Evolutionary conservation across 2,888 invertebrate genomes (phyloP).

Genomic region (Andrena haemorrhoa): DNA sequence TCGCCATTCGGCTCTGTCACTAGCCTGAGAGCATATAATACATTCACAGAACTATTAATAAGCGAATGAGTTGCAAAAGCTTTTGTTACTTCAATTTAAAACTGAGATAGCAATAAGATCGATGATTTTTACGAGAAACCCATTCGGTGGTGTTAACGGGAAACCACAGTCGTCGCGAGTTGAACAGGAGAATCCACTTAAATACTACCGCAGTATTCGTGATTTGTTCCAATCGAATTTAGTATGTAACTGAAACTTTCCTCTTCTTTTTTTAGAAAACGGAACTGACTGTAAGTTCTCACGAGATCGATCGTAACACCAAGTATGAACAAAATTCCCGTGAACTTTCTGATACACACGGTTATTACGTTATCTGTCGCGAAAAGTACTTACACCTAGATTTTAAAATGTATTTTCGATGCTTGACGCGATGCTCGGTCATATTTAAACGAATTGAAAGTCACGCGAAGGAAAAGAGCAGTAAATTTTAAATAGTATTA

Average conservation of each 20-base stretch:
- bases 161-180: conserved; percentile 35
- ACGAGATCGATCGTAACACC: conserved; percentile 47
- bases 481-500: conserved; percentile 36
- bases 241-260: conserved; percentile 44
- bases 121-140: conserved; percentile 34
- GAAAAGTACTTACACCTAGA: conserved; percentile 58
- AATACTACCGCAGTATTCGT: conserved; percentile 60
- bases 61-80: conserved; percentile 43
- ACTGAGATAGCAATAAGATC: conserved; percentile 60
- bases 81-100: conserved; percentile 53
- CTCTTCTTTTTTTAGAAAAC: conserved; percentile 42
- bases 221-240: conserved; percentile 55
- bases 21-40: conserved; percentile 39
- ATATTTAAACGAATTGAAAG: conserved; percentile 33
- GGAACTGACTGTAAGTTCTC: conserved; percentile 47
- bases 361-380: conserved; percentile 48
- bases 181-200: conserved; percentile 48
- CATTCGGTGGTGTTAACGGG: conserved; percentile 27
- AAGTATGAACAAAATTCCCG: conserved; percentile 39
- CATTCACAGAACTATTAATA: conserved; percentile 44
- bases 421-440: conserved; percentile 56
- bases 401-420: conserved; percentile 50
- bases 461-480: conserved; percentile 3
- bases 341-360: conserved; percentile 33
- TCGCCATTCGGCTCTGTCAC: conserved; percentile 28